Percentiles rank a stretch among this genome's conserved stretches.
phyloP scores from a whole-genome alignment of 2,797 vertebrate genomes.

The Erpetoichthys calabaricus region DNA sequence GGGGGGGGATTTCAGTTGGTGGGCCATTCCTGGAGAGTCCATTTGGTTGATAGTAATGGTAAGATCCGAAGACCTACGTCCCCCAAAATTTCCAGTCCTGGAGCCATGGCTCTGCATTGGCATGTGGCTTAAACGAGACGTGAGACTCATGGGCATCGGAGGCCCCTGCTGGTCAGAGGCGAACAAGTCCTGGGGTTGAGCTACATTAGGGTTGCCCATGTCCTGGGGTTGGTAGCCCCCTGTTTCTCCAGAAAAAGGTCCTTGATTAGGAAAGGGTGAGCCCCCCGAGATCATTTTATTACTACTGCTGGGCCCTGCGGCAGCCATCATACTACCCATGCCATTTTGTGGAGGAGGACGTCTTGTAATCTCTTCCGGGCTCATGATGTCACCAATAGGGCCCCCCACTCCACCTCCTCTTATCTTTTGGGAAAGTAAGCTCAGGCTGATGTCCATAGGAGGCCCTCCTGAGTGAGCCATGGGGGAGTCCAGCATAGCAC shows the following conservation, averaged over 20 bases:
- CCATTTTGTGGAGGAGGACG: conserved; percentile 58
- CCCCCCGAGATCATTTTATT: conserved; percentile 69
- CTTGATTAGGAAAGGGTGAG: conserved; percentile 64
- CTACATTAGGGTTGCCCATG: conserved; percentile 30
- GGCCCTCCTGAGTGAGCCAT: conserved; percentile 73
- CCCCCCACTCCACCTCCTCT: conserved; percentile 53
- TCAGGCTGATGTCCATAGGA: conserved; percentile 61
- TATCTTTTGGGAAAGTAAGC: conserved; percentile 75
- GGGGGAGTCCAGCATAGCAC: conserved; percentile 74
- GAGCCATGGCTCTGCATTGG: conserved; percentile 58
- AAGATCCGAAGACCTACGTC: conserved; percentile 71
- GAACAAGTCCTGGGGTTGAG: conserved; percentile 65
- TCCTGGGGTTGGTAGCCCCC: conserved; percentile 61
- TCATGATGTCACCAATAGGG: conserved; percentile 45
- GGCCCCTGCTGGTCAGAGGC: conserved; percentile 59
- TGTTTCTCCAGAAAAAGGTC: conserved; percentile 61
- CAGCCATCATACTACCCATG: conserved; percentile 29
- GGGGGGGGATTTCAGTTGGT: conserved; percentile 83
- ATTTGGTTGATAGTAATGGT: conserved; percentile 71
- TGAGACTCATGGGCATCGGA: conserved; percentile 51
- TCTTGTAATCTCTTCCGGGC: conserved; percentile 64
- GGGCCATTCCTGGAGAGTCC: conserved; percentile 68
- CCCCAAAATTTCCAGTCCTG: conserved; percentile 47
- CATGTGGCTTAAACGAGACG: conserved; percentile 79
- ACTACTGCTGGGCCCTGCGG: conserved; percentile 32